Evolutionary conservation across 2,113 vertebrate species (phyloP).

Genomic region (Emydura subglobosa): DNA sequence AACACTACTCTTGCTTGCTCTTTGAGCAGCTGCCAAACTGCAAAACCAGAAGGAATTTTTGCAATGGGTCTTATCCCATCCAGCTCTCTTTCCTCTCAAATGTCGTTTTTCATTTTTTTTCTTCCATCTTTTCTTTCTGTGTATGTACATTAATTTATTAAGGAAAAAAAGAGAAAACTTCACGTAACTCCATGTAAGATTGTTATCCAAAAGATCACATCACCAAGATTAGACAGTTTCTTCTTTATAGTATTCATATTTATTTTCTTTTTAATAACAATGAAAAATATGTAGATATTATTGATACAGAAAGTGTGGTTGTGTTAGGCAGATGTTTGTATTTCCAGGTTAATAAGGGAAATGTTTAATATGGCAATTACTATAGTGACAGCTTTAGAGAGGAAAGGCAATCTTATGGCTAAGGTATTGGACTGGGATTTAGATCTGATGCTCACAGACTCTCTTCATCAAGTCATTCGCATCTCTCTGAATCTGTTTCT

Average conservation of each 20-base stretch:
- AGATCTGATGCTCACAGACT: constrained; percentile 10
- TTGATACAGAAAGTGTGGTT: constrained; percentile 2
- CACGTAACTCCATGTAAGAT: accelerated
- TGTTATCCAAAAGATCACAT: neutral
- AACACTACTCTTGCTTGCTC: neutral
- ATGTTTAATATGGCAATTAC: constrained; percentile 46
- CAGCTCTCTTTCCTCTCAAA: neutral
- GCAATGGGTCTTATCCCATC: neutral
- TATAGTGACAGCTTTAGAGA: constrained; percentile 62
- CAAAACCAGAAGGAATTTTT: neutral
- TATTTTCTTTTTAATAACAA: constrained; percentile 19
- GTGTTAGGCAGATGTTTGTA: constrained; percentile 63
- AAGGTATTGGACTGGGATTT: constrained; percentile 39
- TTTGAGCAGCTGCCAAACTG: neutral
- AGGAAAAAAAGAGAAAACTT: neutral
- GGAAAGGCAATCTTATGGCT: constrained; percentile 39
- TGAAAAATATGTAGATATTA: constrained; percentile 24
- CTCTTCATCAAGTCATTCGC: constrained; percentile 14
- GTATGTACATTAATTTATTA: neutral
- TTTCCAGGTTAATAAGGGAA: constrained; percentile 46
- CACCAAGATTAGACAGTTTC: neutral
- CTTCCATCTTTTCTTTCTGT: neutral
- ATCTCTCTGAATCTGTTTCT: neutral
- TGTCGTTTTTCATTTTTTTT: constrained; percentile 15
- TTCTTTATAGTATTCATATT: constrained; percentile 15